Conservation (phyloP, 1,140 invertebrate species). For the Zaprionus vittiger region DNA sequence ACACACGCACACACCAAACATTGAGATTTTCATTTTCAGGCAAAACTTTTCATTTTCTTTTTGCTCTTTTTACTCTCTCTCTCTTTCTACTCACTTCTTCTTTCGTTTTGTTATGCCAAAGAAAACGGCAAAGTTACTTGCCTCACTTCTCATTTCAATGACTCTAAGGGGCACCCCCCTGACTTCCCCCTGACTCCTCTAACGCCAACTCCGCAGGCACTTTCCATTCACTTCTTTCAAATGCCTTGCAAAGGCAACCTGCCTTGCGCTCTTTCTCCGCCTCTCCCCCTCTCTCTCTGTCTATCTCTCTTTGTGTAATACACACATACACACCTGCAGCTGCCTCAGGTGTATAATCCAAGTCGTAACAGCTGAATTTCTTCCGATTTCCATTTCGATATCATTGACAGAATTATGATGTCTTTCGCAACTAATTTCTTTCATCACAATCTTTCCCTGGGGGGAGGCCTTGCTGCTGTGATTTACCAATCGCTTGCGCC, state of each 20-base stretch:
- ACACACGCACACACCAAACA: slow-evolving; percentile 10
- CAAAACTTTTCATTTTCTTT: slow-evolving; percentile 42
- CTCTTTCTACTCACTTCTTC: slow-evolving; percentile 9
- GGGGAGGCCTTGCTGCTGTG: neutral
- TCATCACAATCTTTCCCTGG: neutral
- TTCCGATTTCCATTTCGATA: neutral
- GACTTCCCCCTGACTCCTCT: too few species aligned
- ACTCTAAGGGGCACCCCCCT: neutral
- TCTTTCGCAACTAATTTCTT: slow-evolving; percentile 9
- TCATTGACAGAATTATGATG: slow-evolving; percentile 2
- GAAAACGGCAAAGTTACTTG: slow-evolving; percentile 35
- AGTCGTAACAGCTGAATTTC: neutral
- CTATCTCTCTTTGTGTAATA: neutral
- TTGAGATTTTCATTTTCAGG: slow-evolving; percentile 44
- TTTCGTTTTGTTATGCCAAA: neutral
- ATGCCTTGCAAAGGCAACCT: slow-evolving; percentile 2
- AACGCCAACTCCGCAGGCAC: neutral
- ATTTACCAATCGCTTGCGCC: slow-evolving; percentile 17
- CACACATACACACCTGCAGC: neutral
- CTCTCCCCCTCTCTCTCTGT: neutral
- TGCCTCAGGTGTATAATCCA: slow-evolving; percentile 35
- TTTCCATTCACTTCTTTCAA: neutral
- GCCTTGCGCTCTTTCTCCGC: slow-evolving; percentile 6
- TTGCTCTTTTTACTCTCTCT: neutral
- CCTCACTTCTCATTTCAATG: slow-evolving; percentile 23